Base-by-base conservation (phyloP, 2,888 invertebrate species). In the Phrixothrix hirtus region DNA sequence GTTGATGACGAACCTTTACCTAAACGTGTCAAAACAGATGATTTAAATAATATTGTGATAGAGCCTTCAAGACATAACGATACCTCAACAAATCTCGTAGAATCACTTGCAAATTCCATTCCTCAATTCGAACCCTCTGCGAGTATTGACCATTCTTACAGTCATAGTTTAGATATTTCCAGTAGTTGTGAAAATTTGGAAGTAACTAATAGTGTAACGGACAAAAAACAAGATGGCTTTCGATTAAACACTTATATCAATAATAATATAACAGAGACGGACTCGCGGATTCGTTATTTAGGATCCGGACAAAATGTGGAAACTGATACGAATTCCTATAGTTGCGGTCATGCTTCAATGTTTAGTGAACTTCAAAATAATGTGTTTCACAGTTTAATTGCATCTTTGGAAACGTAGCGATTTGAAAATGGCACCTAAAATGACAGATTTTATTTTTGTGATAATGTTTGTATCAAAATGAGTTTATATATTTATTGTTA, bases 311-410 rank as follows among this genome's bases (percentile, higher is more conserved):
- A 55, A 53, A 61, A 57, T 55, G 56, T 61, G 46, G 61, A 56
- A 30, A 55, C 49, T 32, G 62, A 57, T 37, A 53, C 64, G 49
- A 49, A 46, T 50, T 52, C 75, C 60, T 80, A 77, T 66, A 80
- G 80, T 47, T 86, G 85, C 66, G 85, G 85, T 16, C 85, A 85
- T 62, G 83, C 84, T 35, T 84, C 84, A 65, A 81, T 85, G 77
- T 79, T 82, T 65, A 82, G 81, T 64, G 85, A 85, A 60, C 70
- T 81, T 51, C 81, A 82, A 68, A 80, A 77, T 59, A 81, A 80
- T 62, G 81, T 81, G 65, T 82, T 81, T 70, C 82, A 81, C 66
- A 81, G 79, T 73, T 74, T 83, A 59, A 79, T 82, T 52, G 79
- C 82, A 9, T 82, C 82, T 25, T 68, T 83, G 61, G 82, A 83